Conservation (phyloP, 2,888 invertebrate species). For the Amiota minor region DNA sequence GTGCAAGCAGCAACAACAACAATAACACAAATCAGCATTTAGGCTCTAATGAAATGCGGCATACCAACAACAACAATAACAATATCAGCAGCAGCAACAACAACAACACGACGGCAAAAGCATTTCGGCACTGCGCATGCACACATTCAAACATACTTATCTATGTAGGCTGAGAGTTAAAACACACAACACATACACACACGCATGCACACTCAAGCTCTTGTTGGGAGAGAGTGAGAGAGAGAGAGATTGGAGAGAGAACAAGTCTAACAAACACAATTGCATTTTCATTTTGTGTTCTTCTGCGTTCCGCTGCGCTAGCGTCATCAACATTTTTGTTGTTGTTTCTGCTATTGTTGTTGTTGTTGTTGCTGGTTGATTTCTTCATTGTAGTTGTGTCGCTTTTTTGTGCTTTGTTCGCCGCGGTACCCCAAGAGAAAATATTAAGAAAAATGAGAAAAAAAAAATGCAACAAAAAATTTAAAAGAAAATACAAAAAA, state of each 20-base stretch:
- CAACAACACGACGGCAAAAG: conserved; percentile 42
- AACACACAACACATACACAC: conserved; percentile 22
- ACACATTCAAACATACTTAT: conserved; percentile 49
- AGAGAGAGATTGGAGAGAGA: not conserved
- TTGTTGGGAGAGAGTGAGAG: not conserved
- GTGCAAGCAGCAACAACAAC: conserved; percentile 33
- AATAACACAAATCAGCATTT: conserved; percentile 15
- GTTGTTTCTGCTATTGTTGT: not conserved
- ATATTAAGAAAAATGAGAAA: conserved; percentile 31
- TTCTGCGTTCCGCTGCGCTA: not conserved
- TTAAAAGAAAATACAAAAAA: conserved; percentile 16
- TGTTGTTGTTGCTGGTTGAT: not conserved
- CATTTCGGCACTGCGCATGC: conserved; percentile 60
- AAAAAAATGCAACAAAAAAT: conserved; percentile 21
- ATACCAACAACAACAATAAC: conserved; percentile 33
- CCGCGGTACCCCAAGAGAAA: conserved; percentile 38
- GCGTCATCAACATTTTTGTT: not conserved
- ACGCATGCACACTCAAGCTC: conserved; percentile 25
- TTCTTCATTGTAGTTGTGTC: conserved; percentile 43
- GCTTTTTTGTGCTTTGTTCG: conserved; percentile 56
- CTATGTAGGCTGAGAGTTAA: conserved; percentile 1
- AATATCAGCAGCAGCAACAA: conserved; percentile 39
- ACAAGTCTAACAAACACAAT: not conserved
- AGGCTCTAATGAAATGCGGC: conserved; percentile 23
- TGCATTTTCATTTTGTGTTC: not conserved